Evolutionary conservation across 2,888 invertebrate species (phyloP).

Genomic region (Dexiosoma caninum): DNA sequence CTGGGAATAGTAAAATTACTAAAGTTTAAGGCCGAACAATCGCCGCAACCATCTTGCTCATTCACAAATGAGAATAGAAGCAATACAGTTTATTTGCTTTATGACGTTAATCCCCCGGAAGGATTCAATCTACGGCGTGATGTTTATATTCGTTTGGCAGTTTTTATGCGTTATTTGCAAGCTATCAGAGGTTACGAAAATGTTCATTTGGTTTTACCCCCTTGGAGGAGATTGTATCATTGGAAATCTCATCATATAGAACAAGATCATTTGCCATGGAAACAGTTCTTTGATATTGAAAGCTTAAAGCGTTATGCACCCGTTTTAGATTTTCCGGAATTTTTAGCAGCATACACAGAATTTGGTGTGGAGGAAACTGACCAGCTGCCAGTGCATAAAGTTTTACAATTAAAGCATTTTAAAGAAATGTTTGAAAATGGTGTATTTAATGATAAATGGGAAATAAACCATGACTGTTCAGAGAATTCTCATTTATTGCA

Average conservation of each 20-base stretch:
- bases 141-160: slow-evolving; percentile 95
- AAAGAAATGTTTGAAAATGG: slow-evolving; percentile 90
- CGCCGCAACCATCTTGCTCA: slow-evolving; percentile 44
- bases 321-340: slow-evolving; percentile 91
- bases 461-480: slow-evolving; percentile 82
- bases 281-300: slow-evolving; percentile 88
- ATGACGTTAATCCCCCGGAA: slow-evolving; percentile 96
- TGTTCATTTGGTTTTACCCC: slow-evolving; percentile 89
- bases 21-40: background rate
- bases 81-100: slow-evolving; percentile 83
- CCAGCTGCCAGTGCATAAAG: slow-evolving; percentile 82
- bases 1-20: slow-evolving; percentile 48
- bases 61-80: slow-evolving; percentile 35
- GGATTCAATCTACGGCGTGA: slow-evolving; percentile 98
- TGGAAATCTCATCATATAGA: slow-evolving; percentile 84
- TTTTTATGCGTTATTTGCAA: slow-evolving; percentile 85
- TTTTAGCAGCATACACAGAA: slow-evolving; percentile 81
- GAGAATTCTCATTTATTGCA: slow-evolving; percentile 66
- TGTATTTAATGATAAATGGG: slow-evolving; percentile 90
- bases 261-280: slow-evolving; percentile 87
- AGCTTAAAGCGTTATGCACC: slow-evolving; percentile 86
- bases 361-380: slow-evolving; percentile 68
- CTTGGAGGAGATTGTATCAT: slow-evolving; percentile 94
- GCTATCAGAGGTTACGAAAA: slow-evolving; percentile 77
- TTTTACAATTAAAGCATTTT: slow-evolving; percentile 91